A percentile compares a stretch with the other conserved stretches of the same genome.
phyloP scores from a whole-genome alignment of 2,113 vertebrate species.

The Misgurnus mizolepis region DNA sequence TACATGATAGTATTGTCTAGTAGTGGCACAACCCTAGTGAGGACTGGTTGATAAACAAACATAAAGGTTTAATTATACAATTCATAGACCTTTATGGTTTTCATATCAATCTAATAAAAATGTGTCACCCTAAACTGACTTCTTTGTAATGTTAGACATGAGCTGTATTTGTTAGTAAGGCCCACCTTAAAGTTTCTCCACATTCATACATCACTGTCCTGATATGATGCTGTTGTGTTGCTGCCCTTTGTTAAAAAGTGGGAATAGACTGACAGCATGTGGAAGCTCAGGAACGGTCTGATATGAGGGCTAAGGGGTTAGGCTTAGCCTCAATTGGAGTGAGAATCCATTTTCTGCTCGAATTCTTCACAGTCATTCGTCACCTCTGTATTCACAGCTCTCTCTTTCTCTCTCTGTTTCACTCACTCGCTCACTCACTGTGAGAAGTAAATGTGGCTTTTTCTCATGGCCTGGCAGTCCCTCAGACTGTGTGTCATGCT shows the following conservation, averaged over 20 bases:
- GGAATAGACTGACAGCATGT: neutral
- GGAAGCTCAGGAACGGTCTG: constrained; percentile 7
- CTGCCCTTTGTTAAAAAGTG: neutral
- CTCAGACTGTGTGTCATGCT: neutral
- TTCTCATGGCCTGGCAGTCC: neutral
- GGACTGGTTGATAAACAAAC: no score
- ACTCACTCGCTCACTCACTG: neutral
- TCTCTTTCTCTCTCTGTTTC: neutral
- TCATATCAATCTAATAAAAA: no score
- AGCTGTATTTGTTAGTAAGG: no score
- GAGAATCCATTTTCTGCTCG: constrained; percentile 38
- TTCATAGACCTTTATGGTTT: no score
- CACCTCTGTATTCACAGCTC: constrained; percentile 11
- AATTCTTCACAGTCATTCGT: constrained; percentile 32
- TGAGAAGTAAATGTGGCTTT: neutral
- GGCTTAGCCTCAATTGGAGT: neutral
- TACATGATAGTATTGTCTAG: no score
- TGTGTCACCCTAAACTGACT: no score
- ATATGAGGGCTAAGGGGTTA: constrained; percentile 6
- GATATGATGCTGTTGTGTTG: neutral
- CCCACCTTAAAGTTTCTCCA: no score
- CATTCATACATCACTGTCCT: neutral
- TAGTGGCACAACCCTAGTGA: no score
- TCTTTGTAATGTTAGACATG: no score
- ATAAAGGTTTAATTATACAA: no score